These are phyloP conservation scores for Pocillopora verrucosa DNA, from an alignment of 64 coral and sea anemone genomes.

Conservation along the genomic window DNA sequence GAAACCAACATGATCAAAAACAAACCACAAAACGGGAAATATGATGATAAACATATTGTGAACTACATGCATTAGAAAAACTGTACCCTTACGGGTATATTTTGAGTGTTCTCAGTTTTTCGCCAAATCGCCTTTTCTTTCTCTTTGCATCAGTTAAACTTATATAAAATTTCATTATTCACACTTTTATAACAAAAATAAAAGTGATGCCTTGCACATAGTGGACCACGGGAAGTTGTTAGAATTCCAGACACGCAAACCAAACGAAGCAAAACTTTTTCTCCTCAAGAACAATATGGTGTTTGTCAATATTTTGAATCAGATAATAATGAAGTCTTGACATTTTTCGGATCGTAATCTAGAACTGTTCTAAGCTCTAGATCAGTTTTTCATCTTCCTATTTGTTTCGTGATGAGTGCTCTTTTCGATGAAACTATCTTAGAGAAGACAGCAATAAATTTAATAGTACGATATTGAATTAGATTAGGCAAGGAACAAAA, in stretches of 20 bases:
- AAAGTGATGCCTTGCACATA: background rate
- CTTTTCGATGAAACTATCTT: background rate
- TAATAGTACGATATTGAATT: constrained; percentile 37
- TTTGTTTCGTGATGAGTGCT: constrained; percentile 10
- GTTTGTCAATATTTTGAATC: constrained; percentile 19
- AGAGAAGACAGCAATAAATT: constrained; percentile 21
- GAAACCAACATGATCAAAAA: background rate
- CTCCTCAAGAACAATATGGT: background rate
- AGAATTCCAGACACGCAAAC: constrained; percentile 26
- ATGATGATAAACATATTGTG: background rate
- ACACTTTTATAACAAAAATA: background rate
- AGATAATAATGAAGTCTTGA: background rate
- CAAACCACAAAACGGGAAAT: background rate
- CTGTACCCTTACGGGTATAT: background rate
- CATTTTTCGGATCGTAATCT: background rate
- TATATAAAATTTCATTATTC: background rate
- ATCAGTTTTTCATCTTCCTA: background rate
- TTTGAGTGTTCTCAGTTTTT: background rate
- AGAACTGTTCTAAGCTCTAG: background rate
- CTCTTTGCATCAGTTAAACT: background rate
- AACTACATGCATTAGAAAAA: background rate
- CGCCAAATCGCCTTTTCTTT: background rate
- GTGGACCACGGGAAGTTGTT: background rate
- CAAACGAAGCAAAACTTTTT: background rate
- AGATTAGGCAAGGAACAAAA: constrained; percentile 6